phyloP scores from a whole-genome alignment of 2,113 vertebrate species.

The Bubalus kerabau region DNA sequence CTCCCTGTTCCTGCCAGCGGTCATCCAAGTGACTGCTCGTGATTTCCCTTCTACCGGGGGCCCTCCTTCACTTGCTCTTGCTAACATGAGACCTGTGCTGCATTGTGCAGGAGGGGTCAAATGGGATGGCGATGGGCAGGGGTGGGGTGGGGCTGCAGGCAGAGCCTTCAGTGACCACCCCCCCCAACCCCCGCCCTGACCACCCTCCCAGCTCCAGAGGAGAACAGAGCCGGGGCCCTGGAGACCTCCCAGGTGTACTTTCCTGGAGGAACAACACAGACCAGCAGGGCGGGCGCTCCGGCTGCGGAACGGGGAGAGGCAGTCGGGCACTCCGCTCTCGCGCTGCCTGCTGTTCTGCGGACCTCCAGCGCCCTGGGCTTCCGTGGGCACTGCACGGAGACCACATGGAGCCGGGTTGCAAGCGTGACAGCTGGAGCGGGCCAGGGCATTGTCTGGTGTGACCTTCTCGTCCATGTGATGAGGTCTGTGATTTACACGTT shows the following conservation, averaged over 20 bases:
- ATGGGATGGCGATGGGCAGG: neutral
- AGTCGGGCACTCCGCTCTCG: neutral
- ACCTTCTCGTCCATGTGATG: neutral
- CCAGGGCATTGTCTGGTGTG: neutral
- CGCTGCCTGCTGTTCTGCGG: neutral
- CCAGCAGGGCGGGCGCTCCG: fast-evolving
- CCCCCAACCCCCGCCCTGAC: fast-evolving
- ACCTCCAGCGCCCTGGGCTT: neutral
- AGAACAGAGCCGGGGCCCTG: neutral
- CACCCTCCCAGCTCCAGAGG: neutral
- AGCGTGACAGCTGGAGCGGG: no score
- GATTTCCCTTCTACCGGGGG: neutral
- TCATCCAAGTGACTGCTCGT: fast-evolving
- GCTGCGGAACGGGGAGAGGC: neutral
- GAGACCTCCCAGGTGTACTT: neutral
- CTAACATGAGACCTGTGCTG: neutral
- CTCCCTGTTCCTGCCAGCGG: neutral
- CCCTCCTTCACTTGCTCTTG: neutral
- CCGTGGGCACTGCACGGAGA: neutral
- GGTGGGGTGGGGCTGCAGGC: neutral
- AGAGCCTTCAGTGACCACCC: neutral
- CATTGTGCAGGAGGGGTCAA: no score
- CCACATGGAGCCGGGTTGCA: neutral
- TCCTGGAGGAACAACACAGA: neutral
- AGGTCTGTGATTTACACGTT: neutral